Evolutionary conservation across 2,888 invertebrate genomes (phyloP), one percentile per base, ranked within the genome.

Genomic region (Leptarthrus brevirostris): DNA sequence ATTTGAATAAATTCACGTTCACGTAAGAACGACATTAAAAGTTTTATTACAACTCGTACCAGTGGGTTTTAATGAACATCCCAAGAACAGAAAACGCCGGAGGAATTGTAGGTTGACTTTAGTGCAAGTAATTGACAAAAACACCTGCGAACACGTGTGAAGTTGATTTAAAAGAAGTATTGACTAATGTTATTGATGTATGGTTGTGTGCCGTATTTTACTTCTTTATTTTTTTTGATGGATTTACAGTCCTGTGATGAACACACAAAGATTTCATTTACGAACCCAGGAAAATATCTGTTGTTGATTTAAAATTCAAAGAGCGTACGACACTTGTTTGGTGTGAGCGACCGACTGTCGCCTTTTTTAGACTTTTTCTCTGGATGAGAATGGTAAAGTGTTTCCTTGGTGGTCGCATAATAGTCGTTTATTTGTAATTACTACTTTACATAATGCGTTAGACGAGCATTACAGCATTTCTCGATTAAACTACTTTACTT

Each of bases 341-440:
- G 66, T 66, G 66, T 66, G 66, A 66, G 66, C 66, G 66, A 66
- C 66, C 66, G 66, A 66, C 16, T 66, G 66, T 66, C 66, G 66
- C 66, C 66, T 49, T 66, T 66, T 66, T 66, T 58, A 66, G 30
- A 30, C 26, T 66, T 49, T 40, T 64, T 18, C 64, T 64, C 24
- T 18, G 56, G 8, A 16, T 12, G 16, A 26, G 56, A 56, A 56
- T 56, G 34, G 56, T 16, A 8, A 56, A 54, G 8, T 34, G 30
- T 56, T 58, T 58, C 36, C 58, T 34, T 36, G 58, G 58, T 58
- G 40, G 58, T 58, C 58, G 58, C 58, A 36, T 58, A 58, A 58
- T 36, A 36, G 8, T 3, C 20, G 5, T 5, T 49, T 16, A 5
- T 16, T 58, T 58, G 26, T 36, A 34, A 18, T 40, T 12, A 34